Percentiles rank a stretch among this genome's conserved stretches.
These are phyloP conservation scores for Alloplasta piceator DNA, from an alignment of 2,888 invertebrate species.

Conservation along the genomic window DNA sequence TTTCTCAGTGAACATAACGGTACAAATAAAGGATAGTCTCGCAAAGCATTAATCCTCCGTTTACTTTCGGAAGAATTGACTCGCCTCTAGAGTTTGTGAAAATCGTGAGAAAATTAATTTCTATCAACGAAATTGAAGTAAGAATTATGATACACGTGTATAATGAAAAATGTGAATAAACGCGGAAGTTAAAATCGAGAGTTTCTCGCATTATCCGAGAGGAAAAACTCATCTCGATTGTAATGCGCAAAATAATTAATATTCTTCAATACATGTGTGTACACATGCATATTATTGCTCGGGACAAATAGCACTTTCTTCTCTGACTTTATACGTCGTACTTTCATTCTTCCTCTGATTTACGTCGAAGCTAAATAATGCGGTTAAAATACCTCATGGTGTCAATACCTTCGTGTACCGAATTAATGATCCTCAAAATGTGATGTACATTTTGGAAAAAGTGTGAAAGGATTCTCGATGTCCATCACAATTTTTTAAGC, in stretches of 20 bases:
- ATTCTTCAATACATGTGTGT: slow-evolving; percentile 16
- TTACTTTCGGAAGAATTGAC: too few species aligned
- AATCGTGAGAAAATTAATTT: too few species aligned
- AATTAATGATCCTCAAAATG: too few species aligned
- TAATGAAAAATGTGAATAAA: too few species aligned
- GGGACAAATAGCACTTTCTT: slow-evolving; percentile 49
- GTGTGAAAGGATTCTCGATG: slow-evolving; percentile 5
- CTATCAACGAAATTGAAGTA: too few species aligned
- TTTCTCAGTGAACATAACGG: too few species aligned
- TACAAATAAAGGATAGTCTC: too few species aligned
- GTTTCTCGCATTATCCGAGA: slow-evolving; percentile 20
- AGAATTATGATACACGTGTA: too few species aligned
- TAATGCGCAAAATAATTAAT: slow-evolving; percentile 42
- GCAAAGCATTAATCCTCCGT: too few species aligned
- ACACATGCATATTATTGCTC: not conserved
- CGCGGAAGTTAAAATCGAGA: not conserved
- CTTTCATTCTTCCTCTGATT: slow-evolving; percentile 46
- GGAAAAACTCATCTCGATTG: slow-evolving; percentile 51
- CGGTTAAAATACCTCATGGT: too few species aligned
- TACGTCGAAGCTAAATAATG: not conserved
- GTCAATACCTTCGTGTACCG: too few species aligned
- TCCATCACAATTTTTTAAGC: slow-evolving; percentile 33
- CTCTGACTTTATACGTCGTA: slow-evolving; percentile 26
- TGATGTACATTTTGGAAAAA: not conserved
- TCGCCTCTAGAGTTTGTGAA: too few species aligned